These are phyloP conservation scores for Lithophane leautieri DNA, from an alignment of 2,888 invertebrate species.

Conservation along the genomic window DNA sequence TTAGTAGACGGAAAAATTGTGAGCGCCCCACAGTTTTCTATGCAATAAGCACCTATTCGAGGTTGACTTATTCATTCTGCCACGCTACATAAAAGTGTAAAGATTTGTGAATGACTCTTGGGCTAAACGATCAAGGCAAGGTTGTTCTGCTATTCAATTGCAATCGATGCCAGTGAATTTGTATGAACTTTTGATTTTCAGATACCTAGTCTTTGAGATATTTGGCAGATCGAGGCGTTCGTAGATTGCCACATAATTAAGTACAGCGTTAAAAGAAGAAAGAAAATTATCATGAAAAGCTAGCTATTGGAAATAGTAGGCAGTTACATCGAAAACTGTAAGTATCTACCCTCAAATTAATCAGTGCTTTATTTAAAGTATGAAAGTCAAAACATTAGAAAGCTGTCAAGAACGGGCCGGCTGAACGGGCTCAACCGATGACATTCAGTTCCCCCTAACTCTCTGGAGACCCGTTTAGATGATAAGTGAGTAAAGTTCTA, in stretches of 20 bases:
- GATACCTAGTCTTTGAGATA: not conserved
- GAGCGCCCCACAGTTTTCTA: slow-evolving; percentile 36
- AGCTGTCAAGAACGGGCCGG: slow-evolving; percentile 28
- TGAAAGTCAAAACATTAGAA: slow-evolving; percentile 21
- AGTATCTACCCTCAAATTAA: slow-evolving; percentile 14
- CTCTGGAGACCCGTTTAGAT: slow-evolving; percentile 45
- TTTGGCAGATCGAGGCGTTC: not conserved
- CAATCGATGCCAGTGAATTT: not conserved
- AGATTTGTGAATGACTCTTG: not conserved
- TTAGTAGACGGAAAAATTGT: slow-evolving; percentile 67
- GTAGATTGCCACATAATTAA: not conserved
- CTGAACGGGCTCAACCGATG: slow-evolving; percentile 35
- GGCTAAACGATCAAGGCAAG: not conserved
- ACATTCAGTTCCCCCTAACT: slow-evolving; percentile 38
- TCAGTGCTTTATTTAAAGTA: slow-evolving; percentile 8
- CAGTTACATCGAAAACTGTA: not conserved
- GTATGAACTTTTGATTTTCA: not conserved
- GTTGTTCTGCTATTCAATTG: not conserved
- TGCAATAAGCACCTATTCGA: slow-evolving; percentile 18
- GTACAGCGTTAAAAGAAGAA: not conserved
- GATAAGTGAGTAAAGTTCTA: slow-evolving; percentile 62
- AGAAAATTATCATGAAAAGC: not conserved
- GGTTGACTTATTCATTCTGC: slow-evolving; percentile 22
- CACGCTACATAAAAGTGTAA: not conserved
- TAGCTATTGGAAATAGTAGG: not conserved